Base-by-base conservation (phyloP, 2,797 vertebrate species). In the Gadopsis bispinosus region DNA sequence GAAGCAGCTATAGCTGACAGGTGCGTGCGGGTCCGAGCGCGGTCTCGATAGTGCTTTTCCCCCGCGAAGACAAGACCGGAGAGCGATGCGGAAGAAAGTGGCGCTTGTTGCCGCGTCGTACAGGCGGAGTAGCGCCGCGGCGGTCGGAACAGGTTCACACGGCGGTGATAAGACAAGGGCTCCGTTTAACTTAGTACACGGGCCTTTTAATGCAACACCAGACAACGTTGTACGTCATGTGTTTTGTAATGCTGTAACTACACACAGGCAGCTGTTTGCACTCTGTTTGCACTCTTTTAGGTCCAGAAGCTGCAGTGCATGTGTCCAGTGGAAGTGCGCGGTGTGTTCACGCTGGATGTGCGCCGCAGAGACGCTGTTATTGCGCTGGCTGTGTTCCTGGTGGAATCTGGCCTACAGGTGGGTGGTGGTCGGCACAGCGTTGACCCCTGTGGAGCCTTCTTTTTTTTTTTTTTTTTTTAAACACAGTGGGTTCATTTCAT, bases 331-430 rank as follows among this genome's bases (percentile, higher is more conserved):
- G 97, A 99, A 91, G 95, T 96, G 56, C 97, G 97, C 0, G 97
- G 97, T 16, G 94, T 96, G 78, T 98, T 97, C 89, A 96, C 97
- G 56, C 90, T 99, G 61, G 98, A 99, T 83, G 96, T 98, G 76
- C 96, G 98, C 2, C 96, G 98, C 81, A 96, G 97, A 91, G 97
- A 99, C 88, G 98, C 98, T 3, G 97, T 99, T 8, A 96, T 99
- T 47, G 98, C 97, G 0, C 77, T 99, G 77, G 97, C 97, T 59
- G 96, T 99, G 90, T 99, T 99, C 90, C 94, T 99, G 8, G 93
- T 99, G 88, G 98, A 99, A 72, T 99, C 98, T 79, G 96, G 96
- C 39, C 93, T 99, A 77, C 98, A 99, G 96, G 98, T 98, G 93
- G 68, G 91, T 84, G 55, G 12, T 26, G 19, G 22, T 54, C 47